Conservation (phyloP, 2,797 vertebrate genomes). For the Odontamblyopus rebecca region DNA sequence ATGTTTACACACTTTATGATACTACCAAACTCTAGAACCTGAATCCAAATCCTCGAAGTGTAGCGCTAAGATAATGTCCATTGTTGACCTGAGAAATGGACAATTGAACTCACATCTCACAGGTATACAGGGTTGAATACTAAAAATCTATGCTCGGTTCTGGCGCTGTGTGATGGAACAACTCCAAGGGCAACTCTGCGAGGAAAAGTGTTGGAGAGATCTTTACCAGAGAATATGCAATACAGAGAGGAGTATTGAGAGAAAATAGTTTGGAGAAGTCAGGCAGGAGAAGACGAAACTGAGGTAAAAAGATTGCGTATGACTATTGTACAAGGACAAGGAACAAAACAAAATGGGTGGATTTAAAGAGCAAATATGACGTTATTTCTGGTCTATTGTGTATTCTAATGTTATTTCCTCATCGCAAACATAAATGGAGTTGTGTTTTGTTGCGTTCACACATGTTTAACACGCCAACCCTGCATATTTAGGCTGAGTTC, state of each 20-base stretch:
- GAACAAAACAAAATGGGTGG: no score
- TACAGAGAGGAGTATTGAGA: background rate
- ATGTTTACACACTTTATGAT: no score
- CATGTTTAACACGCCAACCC: no score
- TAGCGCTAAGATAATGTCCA: conserved; percentile 49
- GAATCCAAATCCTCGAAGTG: conserved; percentile 40
- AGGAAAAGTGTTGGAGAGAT: background rate
- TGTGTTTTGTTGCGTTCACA: no score
- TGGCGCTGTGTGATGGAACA: background rate
- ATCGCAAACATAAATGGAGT: no score
- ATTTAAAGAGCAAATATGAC: no score
- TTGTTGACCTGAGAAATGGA: background rate
- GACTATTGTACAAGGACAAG: background rate
- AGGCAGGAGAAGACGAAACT: background rate
- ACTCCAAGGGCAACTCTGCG: background rate
- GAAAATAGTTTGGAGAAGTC: background rate
- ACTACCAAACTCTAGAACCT: no score
- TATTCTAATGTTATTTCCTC: no score
- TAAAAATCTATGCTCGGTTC: background rate
- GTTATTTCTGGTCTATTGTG: no score
- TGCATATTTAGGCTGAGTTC: no score
- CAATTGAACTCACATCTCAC: background rate
- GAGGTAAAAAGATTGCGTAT: background rate
- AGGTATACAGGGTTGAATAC: background rate
- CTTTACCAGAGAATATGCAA: background rate